phyloP scores from a whole-genome alignment of 2,888 invertebrate genomes.

The Barypeithes pellucidus region DNA sequence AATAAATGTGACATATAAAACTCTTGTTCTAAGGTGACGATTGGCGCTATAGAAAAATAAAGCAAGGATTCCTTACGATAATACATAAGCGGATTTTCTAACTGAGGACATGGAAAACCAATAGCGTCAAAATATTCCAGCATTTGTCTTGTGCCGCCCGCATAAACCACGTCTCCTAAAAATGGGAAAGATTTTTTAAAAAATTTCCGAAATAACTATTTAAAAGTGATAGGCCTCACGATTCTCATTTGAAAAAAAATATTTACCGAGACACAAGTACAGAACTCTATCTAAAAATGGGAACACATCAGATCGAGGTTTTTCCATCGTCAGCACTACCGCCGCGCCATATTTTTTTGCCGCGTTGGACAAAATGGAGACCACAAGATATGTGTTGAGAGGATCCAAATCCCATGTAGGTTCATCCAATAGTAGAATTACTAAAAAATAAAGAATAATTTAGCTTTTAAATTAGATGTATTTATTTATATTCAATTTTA shows the following conservation, averaged over 20 bases:
- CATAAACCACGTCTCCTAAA: constrained; percentile 89
- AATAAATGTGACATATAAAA: no score
- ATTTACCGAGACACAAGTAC: constrained; percentile 71
- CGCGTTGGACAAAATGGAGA: constrained; percentile 93
- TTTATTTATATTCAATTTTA: not conserved
- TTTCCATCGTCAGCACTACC: constrained; percentile 93
- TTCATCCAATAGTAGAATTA: constrained; percentile 91
- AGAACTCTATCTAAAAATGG: constrained; percentile 91
- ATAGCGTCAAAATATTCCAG: constrained; percentile 95
- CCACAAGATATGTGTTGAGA: constrained; percentile 93
- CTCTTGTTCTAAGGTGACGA: no score
- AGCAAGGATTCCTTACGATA: constrained; percentile 83
- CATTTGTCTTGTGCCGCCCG: constrained; percentile 93
- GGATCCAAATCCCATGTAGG: constrained; percentile 97
- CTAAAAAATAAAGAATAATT: constrained; percentile 71
- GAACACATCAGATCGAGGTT: constrained; percentile 94
- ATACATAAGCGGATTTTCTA: constrained; percentile 98
- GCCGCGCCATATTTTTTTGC: constrained; percentile 93
- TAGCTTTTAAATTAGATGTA: no score
- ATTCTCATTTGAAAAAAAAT: no score
- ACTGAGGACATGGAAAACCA: constrained; percentile 96
- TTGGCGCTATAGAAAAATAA: no score
- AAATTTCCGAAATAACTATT: no score
- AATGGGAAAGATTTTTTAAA: no score
- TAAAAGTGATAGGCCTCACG: no score